phyloP scores from a whole-genome alignment of 2,797 vertebrate species.

The Chelonia mydas region DNA sequence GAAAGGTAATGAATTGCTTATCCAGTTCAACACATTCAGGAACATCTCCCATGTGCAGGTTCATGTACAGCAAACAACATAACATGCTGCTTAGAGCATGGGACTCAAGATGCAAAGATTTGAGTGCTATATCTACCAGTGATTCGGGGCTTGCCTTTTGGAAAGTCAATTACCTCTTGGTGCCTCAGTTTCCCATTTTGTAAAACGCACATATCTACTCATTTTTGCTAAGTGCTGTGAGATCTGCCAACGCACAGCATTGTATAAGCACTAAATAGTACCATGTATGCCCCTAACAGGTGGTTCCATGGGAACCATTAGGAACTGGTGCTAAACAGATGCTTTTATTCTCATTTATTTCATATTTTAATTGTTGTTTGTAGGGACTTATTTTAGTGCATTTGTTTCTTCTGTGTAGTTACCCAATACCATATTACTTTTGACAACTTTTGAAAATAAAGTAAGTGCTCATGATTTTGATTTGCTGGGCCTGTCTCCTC shows the following conservation, averaged over 20 bases:
- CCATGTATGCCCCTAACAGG: too few species aligned
- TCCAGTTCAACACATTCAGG: accelerated
- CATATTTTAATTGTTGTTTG: background rate
- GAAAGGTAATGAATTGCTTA: accelerated
- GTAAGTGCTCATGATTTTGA: background rate
- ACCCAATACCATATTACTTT: background rate
- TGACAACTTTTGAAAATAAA: background rate
- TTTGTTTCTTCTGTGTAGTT: background rate
- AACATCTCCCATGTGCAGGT: background rate
- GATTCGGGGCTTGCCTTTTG: background rate
- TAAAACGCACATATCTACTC: background rate
- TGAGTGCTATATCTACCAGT: background rate
- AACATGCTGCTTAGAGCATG: background rate
- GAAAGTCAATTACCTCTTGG: background rate
- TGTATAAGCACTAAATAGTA: background rate
- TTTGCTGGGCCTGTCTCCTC: background rate
- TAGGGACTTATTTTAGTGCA: background rate
- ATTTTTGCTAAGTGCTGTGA: background rate
- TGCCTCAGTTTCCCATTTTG: background rate
- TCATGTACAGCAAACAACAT: accelerated
- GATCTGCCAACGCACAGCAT: background rate
- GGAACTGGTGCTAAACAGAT: background rate
- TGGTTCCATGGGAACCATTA: background rate
- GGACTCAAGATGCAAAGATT: background rate
- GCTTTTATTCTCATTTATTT: background rate